These are phyloP conservation scores for Stigmatopora nigra DNA, from an alignment of 2,113 vertebrate genomes.

Conservation along the genomic window DNA sequence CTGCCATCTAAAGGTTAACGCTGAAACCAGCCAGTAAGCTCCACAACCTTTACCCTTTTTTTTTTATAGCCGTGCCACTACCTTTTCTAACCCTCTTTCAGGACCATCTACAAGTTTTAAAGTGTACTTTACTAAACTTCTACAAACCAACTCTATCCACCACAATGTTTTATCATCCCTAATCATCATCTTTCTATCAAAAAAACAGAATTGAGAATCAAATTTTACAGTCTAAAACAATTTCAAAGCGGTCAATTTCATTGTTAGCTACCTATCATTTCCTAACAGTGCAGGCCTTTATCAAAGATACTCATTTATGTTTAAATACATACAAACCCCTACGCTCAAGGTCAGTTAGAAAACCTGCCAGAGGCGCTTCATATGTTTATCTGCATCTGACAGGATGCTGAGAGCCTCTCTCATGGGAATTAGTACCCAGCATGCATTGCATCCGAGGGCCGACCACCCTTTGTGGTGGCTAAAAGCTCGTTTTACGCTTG, in stretches of 20 bases:
- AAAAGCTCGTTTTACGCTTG: slow-evolving; percentile 99
- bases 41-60: slow-evolving; percentile 55
- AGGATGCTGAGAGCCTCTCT: slow-evolving; percentile 62
- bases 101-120: neutral
- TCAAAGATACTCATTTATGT: slow-evolving; percentile 32
- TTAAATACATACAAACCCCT: slow-evolving; percentile 36
- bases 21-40: slow-evolving; percentile 51
- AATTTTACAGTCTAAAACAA: slow-evolving; percentile 2
- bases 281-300: slow-evolving; percentile 23
- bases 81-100: slow-evolving; percentile 37
- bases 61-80: slow-evolving; percentile 44
- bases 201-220: neutral
- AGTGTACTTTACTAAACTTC: neutral
- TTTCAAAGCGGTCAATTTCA: slow-evolving; percentile 47
- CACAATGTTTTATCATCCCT: neutral
- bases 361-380: slow-evolving; percentile 50
- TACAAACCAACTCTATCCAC: neutral
- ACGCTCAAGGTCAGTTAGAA: slow-evolving; percentile 34
- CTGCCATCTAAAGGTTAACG: slow-evolving; percentile 55
- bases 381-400: slow-evolving; percentile 62
- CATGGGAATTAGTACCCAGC: slow-evolving; percentile 64
- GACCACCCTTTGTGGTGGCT: slow-evolving; percentile 93
- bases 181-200: neutral
- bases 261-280: slow-evolving; percentile 26
- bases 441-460: slow-evolving; percentile 70